A percentile compares a stretch with the other conserved stretches of the same genome.
These are phyloP conservation scores for Drosophila pruinosa DNA, from an alignment of 1,140 invertebrate species.

Conservation along the genomic window DNA sequence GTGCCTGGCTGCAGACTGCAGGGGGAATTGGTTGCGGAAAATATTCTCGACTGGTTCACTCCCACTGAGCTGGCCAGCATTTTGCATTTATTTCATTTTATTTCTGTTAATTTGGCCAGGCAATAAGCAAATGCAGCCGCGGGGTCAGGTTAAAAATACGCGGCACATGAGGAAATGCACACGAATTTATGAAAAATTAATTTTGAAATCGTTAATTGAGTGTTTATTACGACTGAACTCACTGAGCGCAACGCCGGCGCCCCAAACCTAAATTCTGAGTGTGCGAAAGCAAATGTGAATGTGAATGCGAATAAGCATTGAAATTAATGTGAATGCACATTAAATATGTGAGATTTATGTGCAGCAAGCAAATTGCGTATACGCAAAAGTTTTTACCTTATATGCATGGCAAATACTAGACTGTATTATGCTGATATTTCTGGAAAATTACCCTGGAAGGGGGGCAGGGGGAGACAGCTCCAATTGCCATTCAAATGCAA, in stretches of 20 bases:
- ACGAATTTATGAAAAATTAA: conserved; percentile 81
- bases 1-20: conserved; percentile 28
- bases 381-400: conserved; percentile 8
- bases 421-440: not conserved
- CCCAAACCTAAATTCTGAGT: too few relatives aligned
- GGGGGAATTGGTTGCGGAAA: not conserved
- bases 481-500: conserved; percentile 48
- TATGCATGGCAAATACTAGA: not conserved
- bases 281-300: too few relatives aligned
- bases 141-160: conserved; percentile 55
- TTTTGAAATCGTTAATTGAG: conserved; percentile 82
- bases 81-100: conserved; percentile 68
- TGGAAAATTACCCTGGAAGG: not conserved
- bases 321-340: conserved; percentile 47
- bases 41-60: not conserved
- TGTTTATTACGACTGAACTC: conserved; percentile 68
- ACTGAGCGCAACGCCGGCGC: conserved; percentile 35
- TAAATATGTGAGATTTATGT: conserved; percentile 72
- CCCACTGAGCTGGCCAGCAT: conserved; percentile 18
- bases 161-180: conserved; percentile 64
- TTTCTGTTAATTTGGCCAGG: conserved; percentile 70
- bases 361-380: conserved; percentile 46
- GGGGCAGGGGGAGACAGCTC: not conserved
- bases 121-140: not conserved
- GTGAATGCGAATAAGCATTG: conserved; percentile 18